A percentile compares a stretch with the other conserved stretches of the same genome.
Conservation (phyloP, 1,140 invertebrate species). For the Cotesia vestalis region DNA sequence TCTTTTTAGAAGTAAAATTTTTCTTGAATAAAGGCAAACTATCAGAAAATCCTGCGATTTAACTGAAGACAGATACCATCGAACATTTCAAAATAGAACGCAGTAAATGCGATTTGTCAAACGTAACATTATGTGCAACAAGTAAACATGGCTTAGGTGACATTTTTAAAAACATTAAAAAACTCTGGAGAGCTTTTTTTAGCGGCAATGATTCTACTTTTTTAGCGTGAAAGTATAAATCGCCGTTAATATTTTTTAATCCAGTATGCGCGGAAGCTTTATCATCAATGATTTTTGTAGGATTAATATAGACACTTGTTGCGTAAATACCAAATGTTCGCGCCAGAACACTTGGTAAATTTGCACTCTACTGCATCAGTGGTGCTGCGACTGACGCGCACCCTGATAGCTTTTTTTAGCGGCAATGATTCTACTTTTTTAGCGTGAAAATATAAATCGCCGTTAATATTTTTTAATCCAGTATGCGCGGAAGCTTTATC, state of each 20-base stretch:
- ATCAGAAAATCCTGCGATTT: constrained; percentile 36
- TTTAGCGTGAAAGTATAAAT: constrained; percentile 38
- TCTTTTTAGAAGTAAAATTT: constrained; percentile 32
- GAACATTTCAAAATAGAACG: constrained; percentile 12
- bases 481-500: constrained; percentile 33
- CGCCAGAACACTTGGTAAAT: too few relatives aligned
- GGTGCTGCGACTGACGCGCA: too few relatives aligned
- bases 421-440: constrained; percentile 34
- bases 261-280: constrained; percentile 37
- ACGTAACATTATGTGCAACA: constrained; percentile 37
- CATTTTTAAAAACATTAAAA: constrained; percentile 30
- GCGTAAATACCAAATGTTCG: too few relatives aligned
- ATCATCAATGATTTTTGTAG: constrained; percentile 32
- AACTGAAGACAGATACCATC: constrained; percentile 29
- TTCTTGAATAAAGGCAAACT: constrained; percentile 28
- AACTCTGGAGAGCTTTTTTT: constrained; percentile 29
- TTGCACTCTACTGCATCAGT: too few relatives aligned
- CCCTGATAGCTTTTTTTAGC: too few relatives aligned
- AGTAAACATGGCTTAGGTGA: constrained; percentile 33
- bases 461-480: constrained; percentile 36
- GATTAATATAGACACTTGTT: constrained; percentile 39
- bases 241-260: constrained; percentile 34
- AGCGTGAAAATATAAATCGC: constrained; percentile 35
- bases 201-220: constrained; percentile 28
- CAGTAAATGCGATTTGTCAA: constrained; percentile 32